A percentile compares a stretch with the other conserved stretches of the same genome.
phyloP scores from a whole-genome alignment of 2,113 vertebrate genomes.

The Pungitius pungitius region DNA sequence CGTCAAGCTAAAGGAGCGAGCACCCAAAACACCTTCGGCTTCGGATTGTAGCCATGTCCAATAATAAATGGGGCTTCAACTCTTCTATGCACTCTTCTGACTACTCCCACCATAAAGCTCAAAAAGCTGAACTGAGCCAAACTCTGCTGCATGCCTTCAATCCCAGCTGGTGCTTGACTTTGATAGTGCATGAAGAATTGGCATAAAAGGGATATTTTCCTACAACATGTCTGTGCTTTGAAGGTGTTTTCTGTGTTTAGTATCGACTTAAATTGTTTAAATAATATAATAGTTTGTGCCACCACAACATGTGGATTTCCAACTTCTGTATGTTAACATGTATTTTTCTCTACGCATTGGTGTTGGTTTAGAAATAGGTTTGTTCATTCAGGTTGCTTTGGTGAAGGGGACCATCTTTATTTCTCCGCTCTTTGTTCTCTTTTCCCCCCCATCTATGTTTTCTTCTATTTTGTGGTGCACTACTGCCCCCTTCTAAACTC shows the following conservation, averaged over 20 bases:
- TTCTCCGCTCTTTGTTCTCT: conserved; percentile 69
- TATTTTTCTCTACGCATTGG: conserved; percentile 31
- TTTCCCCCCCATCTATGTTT: conserved; percentile 64
- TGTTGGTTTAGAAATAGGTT: conserved; percentile 26
- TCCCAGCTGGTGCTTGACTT: conserved; percentile 15
- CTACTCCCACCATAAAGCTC: neutral
- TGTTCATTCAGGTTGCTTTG: conserved; percentile 49
- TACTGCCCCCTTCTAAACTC: conserved; percentile 67
- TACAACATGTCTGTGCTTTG: conserved; percentile 25
- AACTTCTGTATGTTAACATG: neutral
- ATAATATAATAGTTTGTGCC: conserved; percentile 7
- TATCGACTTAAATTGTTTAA: conserved; percentile 15
- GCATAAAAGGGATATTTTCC: conserved; percentile 42
- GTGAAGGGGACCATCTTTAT: conserved; percentile 75
- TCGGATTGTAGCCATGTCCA: no score
- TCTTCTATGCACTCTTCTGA: neutral
- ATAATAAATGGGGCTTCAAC: no score
- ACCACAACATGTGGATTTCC: neutral
- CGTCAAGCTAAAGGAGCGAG: no score
- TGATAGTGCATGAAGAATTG: conserved; percentile 51
- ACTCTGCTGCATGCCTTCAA: conserved; percentile 51
- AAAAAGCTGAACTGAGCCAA: neutral
- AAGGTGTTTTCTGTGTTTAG: conserved; percentile 26
- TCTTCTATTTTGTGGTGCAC: conserved; percentile 61
- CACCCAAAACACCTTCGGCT: no score